Base-by-base conservation (phyloP, 2,797 vertebrate genomes). In the Lagodon rhomboides region DNA sequence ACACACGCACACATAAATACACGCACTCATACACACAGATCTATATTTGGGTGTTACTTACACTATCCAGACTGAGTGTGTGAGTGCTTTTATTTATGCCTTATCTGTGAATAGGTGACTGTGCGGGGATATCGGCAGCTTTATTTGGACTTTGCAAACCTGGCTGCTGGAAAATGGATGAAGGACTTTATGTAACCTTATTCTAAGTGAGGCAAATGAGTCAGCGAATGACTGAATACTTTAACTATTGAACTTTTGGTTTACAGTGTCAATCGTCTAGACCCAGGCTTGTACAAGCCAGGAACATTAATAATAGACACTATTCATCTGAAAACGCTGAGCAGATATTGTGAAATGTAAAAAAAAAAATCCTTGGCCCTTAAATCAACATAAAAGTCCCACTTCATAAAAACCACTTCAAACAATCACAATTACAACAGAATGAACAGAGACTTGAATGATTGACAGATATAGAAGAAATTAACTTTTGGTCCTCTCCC, bases 31-130 rank as follows among this genome's bases (percentile, higher is more conserved):
- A 68, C 72, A 79, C 86, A 80, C 87, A 76, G 75, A 80, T 92
- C 90, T 93, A 91, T 93, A 90, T 92, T 89, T 90, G 87, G 87
- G 86, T 91, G 90, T 91, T 86, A 82, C 88, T 83, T 89, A 82
- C 72, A 82, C 74, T 85, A 72, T 71, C 66, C 75, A 87, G 80
- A 79, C 77, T 82, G 70, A 87, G 67, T 74, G 67, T 59, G 71
- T 63, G 68, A 79, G 79, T 73, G 80, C 75, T 83, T 92, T 89
- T 89, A 83, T 89, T 89, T 88, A 80, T 87, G 83, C 47, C 17
- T 87, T 80, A 80, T 84, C 75, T 85, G 66, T 54, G 68, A 87
- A 88, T 61, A 88, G 78, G 85, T 89, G 80, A 74, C 74, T 68
- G 54, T 76, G 84, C 58, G 51, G 30, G 49, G 64, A 75, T 85